Evolutionary conservation across 2,888 invertebrate species (phyloP).

Genomic region (Cotesia congregata): DNA sequence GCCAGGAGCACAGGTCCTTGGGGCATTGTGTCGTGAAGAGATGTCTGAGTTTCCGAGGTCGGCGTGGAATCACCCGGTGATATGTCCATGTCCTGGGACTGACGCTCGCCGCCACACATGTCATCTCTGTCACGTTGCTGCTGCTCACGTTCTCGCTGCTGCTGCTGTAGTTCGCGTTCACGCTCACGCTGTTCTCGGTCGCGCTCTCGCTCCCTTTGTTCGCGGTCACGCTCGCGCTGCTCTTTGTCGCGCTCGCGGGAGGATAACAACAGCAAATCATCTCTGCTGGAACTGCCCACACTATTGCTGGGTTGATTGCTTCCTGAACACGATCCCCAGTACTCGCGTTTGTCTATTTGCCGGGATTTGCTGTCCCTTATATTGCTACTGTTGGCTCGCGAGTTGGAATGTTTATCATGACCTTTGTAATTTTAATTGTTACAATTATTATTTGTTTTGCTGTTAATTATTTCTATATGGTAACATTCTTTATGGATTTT

Average conservation of each 20-base stretch:
- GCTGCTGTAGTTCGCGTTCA: slow-evolving; percentile 49
- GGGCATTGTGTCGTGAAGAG: slow-evolving; percentile 72
- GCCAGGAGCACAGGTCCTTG: slow-evolving; percentile 78
- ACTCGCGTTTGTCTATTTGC: slow-evolving; percentile 69
- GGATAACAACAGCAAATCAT: slow-evolving; percentile 32
- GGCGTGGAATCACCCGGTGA: slow-evolving; percentile 92
- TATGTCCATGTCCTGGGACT: slow-evolving; percentile 92
- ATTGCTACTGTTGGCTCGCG: slow-evolving; percentile 72
- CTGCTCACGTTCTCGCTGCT: slow-evolving; percentile 60
- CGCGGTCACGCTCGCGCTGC: slow-evolving; percentile 46
- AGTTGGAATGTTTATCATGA: slow-evolving; percentile 85
- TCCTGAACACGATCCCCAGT: slow-evolving; percentile 66
- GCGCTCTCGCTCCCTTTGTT: slow-evolving; percentile 61
- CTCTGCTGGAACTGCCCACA: slow-evolving; percentile 53
- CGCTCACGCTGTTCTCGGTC: slow-evolving; percentile 54
- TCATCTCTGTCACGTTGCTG: slow-evolving; percentile 54
- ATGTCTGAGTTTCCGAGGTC: slow-evolving; percentile 80
- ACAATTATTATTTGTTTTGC: not conserved
- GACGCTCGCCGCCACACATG: slow-evolving; percentile 65
- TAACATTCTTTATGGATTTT: not conserved
- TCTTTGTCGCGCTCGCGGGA: slow-evolving; percentile 11
- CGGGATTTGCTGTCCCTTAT: slow-evolving; percentile 63
- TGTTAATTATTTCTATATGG: no score
- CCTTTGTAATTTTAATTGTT: slow-evolving; percentile 64
- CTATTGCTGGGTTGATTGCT: slow-evolving; percentile 55